These are phyloP conservation scores for Seriola quinqueradiata DNA, from an alignment of 2,113 vertebrate species.

Conservation along the genomic window DNA sequence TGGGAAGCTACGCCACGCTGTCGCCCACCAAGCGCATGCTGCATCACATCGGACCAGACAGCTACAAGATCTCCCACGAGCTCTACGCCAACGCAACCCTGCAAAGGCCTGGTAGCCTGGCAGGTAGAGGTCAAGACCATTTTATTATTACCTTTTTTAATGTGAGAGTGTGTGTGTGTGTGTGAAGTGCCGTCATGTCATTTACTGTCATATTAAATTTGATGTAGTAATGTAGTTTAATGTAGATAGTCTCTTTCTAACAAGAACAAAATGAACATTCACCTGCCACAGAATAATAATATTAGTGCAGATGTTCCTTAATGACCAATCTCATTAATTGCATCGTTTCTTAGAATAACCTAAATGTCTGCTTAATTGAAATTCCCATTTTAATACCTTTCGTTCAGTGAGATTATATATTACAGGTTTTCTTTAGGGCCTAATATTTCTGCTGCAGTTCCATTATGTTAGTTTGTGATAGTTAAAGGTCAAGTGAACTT, in stretches of 20 bases:
- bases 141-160: constrained; percentile 35
- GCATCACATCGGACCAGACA: constrained; percentile 88
- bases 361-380: not conserved
- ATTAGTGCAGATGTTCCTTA: not conserved
- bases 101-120: constrained; percentile 97
- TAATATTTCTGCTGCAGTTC: not conserved
- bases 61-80: constrained; percentile 96
- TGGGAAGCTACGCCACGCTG: constrained; percentile 96
- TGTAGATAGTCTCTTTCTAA: not conserved
- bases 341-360: not conserved
- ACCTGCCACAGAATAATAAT: not conserved
- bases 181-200: constrained; percentile 7
- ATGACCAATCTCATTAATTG: not conserved
- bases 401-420: not conserved
- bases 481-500: constrained; percentile 15
- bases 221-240: not conserved
- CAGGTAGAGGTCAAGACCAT: constrained; percentile 86
- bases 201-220: not conserved
- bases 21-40: constrained; percentile 96
- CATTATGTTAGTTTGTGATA: constrained; percentile 5
- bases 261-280: not conserved
- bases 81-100: constrained; percentile 96
- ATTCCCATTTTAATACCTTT: not conserved
- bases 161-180: constrained; percentile 16
- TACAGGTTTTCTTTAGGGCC: constrained; percentile 5